Percentiles rank a stretch among this genome's conserved stretches.
Conservation (phyloP, 2,113 vertebrate species). For the Phalacrocorax carbo region DNA sequence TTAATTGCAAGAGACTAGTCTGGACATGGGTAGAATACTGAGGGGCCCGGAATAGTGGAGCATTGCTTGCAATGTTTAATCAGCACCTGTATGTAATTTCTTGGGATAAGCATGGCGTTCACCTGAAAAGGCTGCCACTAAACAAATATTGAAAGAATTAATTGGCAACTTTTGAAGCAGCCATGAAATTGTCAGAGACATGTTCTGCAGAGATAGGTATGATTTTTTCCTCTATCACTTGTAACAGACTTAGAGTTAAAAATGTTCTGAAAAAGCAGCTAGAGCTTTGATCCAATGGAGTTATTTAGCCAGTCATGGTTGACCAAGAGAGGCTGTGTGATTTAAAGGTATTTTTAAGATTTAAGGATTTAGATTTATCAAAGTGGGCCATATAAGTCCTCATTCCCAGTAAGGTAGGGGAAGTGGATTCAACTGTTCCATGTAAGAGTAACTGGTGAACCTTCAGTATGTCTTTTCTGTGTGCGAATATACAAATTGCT, state of each 20-base stretch:
- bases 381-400: neutral
- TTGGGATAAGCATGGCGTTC: neutral
- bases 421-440: neutral
- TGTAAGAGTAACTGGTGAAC: neutral
- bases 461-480: neutral
- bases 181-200: neutral
- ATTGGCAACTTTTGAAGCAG: neutral
- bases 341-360: neutral
- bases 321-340: neutral
- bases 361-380: neutral
- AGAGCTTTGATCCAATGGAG: neutral
- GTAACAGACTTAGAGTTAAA: neutral
- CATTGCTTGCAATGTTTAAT: neutral
- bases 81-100: neutral
- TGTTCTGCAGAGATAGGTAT: neutral
- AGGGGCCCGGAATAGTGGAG: neutral
- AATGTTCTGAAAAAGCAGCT: neutral
- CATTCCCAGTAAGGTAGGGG: neutral
- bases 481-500: neutral
- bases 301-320: neutral
- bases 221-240: neutral
- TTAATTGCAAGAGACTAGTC: conserved; percentile 11
- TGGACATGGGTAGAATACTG: neutral
- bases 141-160: neutral
- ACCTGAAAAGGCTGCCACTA: neutral